Conservation (phyloP, 2,113 vertebrate species). For the Amphilophus citrinellus region DNA sequence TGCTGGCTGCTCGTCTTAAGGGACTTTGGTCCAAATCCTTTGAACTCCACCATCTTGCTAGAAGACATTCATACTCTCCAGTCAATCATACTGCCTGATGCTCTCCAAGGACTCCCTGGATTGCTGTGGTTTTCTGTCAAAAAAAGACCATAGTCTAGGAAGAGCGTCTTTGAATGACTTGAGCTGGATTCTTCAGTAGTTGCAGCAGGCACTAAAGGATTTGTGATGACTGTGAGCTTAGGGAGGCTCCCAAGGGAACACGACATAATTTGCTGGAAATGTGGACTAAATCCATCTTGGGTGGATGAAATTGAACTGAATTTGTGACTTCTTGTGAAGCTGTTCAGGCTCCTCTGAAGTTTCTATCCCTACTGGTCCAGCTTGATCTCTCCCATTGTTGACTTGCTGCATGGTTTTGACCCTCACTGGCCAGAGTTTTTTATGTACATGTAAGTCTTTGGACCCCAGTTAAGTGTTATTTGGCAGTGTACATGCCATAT, state of each 20-base stretch:
- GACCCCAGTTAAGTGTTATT: not conserved
- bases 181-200: constrained; percentile 16
- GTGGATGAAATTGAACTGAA: not conserved
- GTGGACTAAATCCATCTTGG: constrained; percentile 5
- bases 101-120: not conserved
- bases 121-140: constrained; percentile 7
- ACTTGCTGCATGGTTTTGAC: not conserved
- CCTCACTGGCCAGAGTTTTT: not conserved
- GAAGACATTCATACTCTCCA: not conserved
- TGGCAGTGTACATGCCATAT: not conserved
- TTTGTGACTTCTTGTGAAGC: not conserved
- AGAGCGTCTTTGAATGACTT: constrained; percentile 10
- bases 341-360: not conserved
- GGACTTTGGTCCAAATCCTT: not conserved
- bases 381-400: not conserved
- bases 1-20: not conserved
- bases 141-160: constrained; percentile 13
- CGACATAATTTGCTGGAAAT: constrained; percentile 4
- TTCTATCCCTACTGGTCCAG: not conserved
- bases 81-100: not conserved
- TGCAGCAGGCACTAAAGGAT: constrained; percentile 11
- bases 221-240: constrained; percentile 18
- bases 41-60: not conserved
- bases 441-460: not conserved
- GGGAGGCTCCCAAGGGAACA: not conserved